Evolutionary conservation across 2,797 vertebrate species (phyloP), one percentile per base, ranked within the genome.

Genomic region (Numenius phaeopus): DNA sequence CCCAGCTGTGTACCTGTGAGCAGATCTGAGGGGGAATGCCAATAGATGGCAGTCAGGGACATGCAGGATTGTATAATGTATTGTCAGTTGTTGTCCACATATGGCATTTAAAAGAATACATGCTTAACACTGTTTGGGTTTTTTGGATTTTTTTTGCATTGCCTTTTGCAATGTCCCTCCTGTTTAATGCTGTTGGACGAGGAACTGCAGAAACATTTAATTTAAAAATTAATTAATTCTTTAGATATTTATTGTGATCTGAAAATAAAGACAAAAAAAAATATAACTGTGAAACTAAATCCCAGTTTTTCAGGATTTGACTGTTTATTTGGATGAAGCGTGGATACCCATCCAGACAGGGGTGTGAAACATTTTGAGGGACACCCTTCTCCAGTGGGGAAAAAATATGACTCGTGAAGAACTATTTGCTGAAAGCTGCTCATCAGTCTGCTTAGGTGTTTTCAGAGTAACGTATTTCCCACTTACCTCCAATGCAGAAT

Each of bases 201-300:
- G 32, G 87, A 92, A 46, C 37, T 39, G 32, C 46, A 79, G 82
- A 61, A 82, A 67, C 11, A 32, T 7, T 47, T 40, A 16, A 26
- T 72, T 54, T 11, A 1, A 58, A 72, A 44, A 11, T 1, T 2
- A 67, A 66, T 47, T 22, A 69, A 71, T 76, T 83, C 22, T 83
- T 84, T 18, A 46, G 64, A 7, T 86, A 66, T 42, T 78, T 84
- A 49, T 57, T 83, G 29, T 71, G 34, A 40, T 64, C 52, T 52
- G 57, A 59, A 75, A 76, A 96, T 83, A 84, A 82, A 67, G 50
- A 73, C 27, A 57, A 88, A 46, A 79, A 64, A 88, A 92, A 87
- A 83, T 5, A 26, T 55, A 44, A 34, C 37, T 39, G 34, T 30
- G 40, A 87, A 94, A 83, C 61, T 7, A 3, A n/a, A 65, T 44